Conservation (phyloP, 2,888 invertebrate species). For the Dromius quadrimaculatus region DNA sequence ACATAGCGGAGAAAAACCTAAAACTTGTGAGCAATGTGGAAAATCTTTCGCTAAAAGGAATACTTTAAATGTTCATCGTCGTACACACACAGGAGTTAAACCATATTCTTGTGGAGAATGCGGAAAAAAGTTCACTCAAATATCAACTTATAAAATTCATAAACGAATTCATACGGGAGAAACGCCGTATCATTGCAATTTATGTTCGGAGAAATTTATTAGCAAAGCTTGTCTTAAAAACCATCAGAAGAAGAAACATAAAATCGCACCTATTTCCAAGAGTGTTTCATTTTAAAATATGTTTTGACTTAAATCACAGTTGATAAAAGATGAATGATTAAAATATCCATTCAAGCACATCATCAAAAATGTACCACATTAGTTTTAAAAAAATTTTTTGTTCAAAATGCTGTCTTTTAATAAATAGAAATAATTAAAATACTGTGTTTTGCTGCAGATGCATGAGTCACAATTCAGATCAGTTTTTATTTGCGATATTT, state of each 20-base stretch:
- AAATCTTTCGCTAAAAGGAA: slow-evolving; percentile 61
- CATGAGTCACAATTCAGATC: no score
- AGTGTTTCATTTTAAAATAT: no score
- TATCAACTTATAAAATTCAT: slow-evolving; percentile 58
- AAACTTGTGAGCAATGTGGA: slow-evolving; percentile 60
- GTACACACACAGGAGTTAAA: slow-evolving; percentile 62
- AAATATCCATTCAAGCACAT: no score
- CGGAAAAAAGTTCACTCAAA: slow-evolving; percentile 58
- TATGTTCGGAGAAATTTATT: slow-evolving; percentile 57
- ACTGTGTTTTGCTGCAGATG: no score
- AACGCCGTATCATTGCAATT: slow-evolving; percentile 58
- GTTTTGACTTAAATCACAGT: no score
- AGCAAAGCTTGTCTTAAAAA: slow-evolving; percentile 66
- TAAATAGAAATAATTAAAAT: no score
- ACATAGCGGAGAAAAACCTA: slow-evolving; percentile 10
- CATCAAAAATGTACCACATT: no score
- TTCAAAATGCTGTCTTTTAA: no score
- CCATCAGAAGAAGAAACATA: slow-evolving; percentile 66
- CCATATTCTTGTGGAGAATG: slow-evolving; percentile 63
- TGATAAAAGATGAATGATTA: no score
- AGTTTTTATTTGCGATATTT: slow-evolving; percentile 63
- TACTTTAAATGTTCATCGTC: slow-evolving; percentile 61
- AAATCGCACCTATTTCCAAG: no score
- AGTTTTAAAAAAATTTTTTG: no score
- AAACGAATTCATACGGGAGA: slow-evolving; percentile 60